Evolutionary conservation across 2,797 vertebrate genomes (phyloP).

Genomic region (Garrulus glandarius): DNA sequence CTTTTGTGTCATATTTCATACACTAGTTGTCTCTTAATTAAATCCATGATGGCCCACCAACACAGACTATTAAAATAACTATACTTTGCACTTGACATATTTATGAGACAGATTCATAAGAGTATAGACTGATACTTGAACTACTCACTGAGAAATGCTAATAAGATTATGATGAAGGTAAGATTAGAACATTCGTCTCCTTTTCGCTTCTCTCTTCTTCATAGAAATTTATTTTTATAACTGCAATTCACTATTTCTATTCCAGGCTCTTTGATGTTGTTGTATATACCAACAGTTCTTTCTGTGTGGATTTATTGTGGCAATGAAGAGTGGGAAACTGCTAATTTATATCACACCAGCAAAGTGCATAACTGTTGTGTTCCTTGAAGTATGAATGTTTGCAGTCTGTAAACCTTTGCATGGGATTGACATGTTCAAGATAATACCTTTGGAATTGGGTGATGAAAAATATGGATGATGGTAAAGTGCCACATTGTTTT

Average conservation of each 20-base stretch:
- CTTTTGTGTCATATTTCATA: conserved; percentile 81
- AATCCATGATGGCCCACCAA: conserved; percentile 81
- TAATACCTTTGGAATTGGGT: not conserved
- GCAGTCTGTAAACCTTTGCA: conserved; percentile 5
- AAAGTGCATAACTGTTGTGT: conserved; percentile 36
- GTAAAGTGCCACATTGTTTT: not conserved
- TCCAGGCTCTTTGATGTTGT: conserved; percentile 60
- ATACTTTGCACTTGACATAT: conserved; percentile 81
- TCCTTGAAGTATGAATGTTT: conserved; percentile 39
- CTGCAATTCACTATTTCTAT: conserved; percentile 59
- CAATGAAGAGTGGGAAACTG: conserved; percentile 51
- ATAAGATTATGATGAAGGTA: conserved; percentile 81
- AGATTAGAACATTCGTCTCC: conserved; percentile 74
- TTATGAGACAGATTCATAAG: conserved; percentile 79
- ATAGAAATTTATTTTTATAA: conserved; percentile 76
- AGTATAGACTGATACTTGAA: conserved; percentile 80
- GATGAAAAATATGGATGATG: not conserved
- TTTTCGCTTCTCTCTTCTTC: conserved; percentile 64
- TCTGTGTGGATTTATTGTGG: conserved; percentile 58
- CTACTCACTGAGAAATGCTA: conserved; percentile 77
- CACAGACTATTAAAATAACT: conserved; percentile 83
- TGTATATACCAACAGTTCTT: conserved; percentile 61
- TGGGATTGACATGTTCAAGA: not conserved
- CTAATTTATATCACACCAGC: conserved; percentile 63
- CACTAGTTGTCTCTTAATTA: conserved; percentile 83